Base-by-base conservation (phyloP, 2,888 invertebrate species). In the Beris morrisii region DNA sequence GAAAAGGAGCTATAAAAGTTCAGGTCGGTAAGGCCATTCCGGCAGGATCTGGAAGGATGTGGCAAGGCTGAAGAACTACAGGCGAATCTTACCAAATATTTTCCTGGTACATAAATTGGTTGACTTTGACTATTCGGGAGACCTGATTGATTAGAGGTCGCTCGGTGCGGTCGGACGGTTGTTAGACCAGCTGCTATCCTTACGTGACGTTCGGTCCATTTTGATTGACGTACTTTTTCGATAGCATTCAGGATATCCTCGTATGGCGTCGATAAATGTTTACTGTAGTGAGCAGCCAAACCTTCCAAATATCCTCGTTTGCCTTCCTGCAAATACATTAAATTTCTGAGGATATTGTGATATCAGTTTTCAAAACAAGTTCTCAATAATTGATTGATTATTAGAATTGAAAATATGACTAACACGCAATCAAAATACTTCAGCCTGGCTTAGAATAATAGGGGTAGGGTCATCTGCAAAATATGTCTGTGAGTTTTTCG, bases 91-190 rank as follows among this genome's bases (percentile, higher is more conserved):
- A 93, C 93, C 85, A 91, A 92, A 84, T 93, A 93, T 84, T 93
- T 93, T 78, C 93, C 93, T 75, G 93, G 93, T 77, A 91, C 92
- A 82, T 93, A 93, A 80, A 93, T 88, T 70, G 92, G 92, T 81
- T 92, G 92, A 70, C 91, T 91, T 82, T 89, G 89, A 75, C 90
- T 90, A 69, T 90, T 88, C 72, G 90, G 89, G 77, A 91, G 83
- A 74, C 84, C 85, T 75, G 85, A 85, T 76, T 85, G 78, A 72
- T 73, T 74, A 59, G 73, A 73, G 67, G 73, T 75, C 55, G 78
- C 76, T 50, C 77, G 74, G 63, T 74, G 73, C 64, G 77, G 78
- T 28, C 79, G 75, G 69, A 75, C 73, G 52, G 79, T 69, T 67
- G 79, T 79, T 46, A 78, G 75, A 15, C 80, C 80, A n/a, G 76